phyloP scores from a whole-genome alignment of 2,113 vertebrate species.

The Sisor rabdophorus region DNA sequence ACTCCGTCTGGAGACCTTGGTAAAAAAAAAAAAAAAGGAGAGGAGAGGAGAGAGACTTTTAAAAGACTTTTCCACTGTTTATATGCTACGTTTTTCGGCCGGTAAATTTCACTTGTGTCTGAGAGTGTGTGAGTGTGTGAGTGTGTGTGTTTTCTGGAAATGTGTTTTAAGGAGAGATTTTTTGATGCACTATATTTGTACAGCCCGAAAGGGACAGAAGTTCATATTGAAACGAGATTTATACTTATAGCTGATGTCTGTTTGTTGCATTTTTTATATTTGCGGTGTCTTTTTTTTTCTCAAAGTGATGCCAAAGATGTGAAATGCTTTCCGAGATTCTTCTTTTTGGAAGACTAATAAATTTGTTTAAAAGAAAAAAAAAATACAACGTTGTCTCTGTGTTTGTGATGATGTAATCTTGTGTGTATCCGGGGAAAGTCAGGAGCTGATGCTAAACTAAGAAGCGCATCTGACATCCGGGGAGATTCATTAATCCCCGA shows the following conservation, averaged over 20 bases:
- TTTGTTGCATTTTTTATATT: slow-evolving; percentile 84
- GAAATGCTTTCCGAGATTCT: slow-evolving; percentile 79
- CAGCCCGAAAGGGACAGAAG: slow-evolving; percentile 81
- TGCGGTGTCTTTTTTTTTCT: slow-evolving; percentile 66
- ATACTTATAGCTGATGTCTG: slow-evolving; percentile 79
- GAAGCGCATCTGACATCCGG: not conserved
- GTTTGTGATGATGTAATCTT: slow-evolving; percentile 14
- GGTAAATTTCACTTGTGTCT: slow-evolving; percentile 41
- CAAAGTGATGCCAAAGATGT: slow-evolving; percentile 89
- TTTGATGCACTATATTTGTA: slow-evolving; percentile 89
- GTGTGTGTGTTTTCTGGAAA: slow-evolving; percentile 64
- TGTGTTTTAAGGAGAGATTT: slow-evolving; percentile 69
- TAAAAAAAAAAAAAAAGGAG: slow-evolving; percentile 69
- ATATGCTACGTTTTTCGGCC: slow-evolving; percentile 48
- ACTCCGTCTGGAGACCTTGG: slow-evolving; percentile 98
- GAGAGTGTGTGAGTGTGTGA: no score
- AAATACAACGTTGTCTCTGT: not conserved
- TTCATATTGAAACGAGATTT: slow-evolving; percentile 97
- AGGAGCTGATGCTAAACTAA: not conserved
- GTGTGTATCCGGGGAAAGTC: not conserved
- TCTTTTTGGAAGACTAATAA: slow-evolving; percentile 90
- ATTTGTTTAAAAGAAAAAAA: slow-evolving; percentile 69
- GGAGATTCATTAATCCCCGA: not conserved
- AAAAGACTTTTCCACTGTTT: slow-evolving; percentile 63
- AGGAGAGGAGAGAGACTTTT: not conserved